phyloP scores from a whole-genome alignment of 2,113 vertebrate genomes.

The Toxotes chatareus region DNA sequence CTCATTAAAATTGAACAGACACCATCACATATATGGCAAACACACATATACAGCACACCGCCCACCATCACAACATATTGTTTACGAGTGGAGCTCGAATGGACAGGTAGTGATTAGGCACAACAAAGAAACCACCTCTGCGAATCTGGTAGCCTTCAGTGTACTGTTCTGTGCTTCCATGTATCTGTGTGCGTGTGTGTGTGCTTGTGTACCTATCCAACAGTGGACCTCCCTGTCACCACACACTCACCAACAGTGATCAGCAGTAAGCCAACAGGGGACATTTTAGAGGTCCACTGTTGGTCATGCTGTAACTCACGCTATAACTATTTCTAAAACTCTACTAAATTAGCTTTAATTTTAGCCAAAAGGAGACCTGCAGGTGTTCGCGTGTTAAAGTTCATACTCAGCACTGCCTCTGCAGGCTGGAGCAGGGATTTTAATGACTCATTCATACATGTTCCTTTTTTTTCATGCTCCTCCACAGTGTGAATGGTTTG shows the following conservation, averaged over 20 bases:
- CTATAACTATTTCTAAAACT: neutral
- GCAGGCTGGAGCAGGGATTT: neutral
- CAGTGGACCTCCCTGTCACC: neutral
- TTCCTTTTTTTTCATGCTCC: no score
- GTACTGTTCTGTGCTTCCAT: slow-evolving; percentile 14
- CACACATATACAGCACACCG: neutral
- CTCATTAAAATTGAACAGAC: slow-evolving; percentile 75
- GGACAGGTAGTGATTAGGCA: slow-evolving; percentile 76
- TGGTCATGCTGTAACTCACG: neutral
- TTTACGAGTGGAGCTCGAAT: slow-evolving; percentile 60
- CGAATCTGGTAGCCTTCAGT: slow-evolving; percentile 47
- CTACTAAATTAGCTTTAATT: neutral
- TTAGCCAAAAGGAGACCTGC: neutral
- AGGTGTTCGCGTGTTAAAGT: neutral
- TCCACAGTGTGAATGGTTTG: no score
- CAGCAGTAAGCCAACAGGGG: neutral
- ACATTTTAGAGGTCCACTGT: neutral
- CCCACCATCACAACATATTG: slow-evolving; percentile 56
- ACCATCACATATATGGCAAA: no score
- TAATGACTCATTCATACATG: neutral
- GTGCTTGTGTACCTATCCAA: neutral
- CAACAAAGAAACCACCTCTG: slow-evolving; percentile 72
- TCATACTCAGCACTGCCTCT: neutral
- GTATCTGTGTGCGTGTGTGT: slow-evolving; percentile 2
- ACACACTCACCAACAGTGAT: neutral